Conservation (phyloP, 2,113 vertebrate genomes). For the Carettochelys insculpta region DNA sequence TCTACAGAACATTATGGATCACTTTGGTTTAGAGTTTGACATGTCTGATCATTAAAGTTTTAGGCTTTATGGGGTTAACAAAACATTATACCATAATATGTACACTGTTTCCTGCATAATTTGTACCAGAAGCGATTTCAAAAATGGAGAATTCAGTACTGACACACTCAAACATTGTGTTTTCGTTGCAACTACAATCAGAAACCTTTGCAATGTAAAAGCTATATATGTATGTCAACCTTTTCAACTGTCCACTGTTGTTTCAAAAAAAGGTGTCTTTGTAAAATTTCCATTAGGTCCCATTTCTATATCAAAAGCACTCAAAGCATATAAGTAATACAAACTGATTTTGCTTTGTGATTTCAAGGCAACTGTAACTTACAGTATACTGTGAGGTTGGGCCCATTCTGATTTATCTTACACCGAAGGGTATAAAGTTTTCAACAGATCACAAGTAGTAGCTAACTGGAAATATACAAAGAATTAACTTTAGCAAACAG, state of each 20-base stretch:
- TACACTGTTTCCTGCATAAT: constrained; percentile 2
- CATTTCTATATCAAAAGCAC: constrained; percentile 44
- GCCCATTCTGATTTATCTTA: constrained; percentile 27
- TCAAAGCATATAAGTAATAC: constrained; percentile 35
- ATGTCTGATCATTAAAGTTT: not conserved
- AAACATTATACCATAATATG: constrained; percentile 6
- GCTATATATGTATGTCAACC: not conserved
- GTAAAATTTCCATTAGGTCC: constrained; percentile 42
- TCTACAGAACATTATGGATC: not conserved
- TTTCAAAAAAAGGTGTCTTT: constrained; percentile 32
- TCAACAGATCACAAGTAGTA: constrained; percentile 9
- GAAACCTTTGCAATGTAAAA: constrained; percentile 48
- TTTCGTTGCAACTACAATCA: constrained; percentile 66
- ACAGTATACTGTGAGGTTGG: constrained; percentile 32
- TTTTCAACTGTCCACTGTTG: constrained; percentile 40
- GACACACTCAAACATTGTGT: constrained; percentile 56
- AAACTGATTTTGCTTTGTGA: constrained; percentile 19
- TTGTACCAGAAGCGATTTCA: constrained; percentile 34
- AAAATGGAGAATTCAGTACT: constrained; percentile 23
- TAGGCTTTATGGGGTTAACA: not conserved
- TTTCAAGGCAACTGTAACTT: constrained; percentile 67
- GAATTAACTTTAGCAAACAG: constrained; percentile 57
- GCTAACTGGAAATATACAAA: constrained; percentile 53
- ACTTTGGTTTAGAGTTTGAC: not conserved
- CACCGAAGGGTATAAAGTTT: constrained; percentile 45